Evolutionary conservation across 2,888 invertebrate species (phyloP).

Genomic region (Nemapogon koenigi): DNA sequence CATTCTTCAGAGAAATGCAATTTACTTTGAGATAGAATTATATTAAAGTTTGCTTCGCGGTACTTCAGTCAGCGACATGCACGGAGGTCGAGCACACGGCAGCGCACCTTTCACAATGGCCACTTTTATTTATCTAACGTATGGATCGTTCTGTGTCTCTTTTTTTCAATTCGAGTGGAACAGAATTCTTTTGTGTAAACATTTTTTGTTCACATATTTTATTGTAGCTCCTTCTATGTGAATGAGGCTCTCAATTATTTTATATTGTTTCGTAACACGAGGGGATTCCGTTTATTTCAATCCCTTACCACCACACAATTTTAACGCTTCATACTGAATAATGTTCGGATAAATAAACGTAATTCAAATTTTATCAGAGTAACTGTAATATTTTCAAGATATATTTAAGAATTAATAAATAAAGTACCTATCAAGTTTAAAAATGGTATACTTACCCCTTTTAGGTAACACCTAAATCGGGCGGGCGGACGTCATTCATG

Average conservation of each 20-base stretch:
- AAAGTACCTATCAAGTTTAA: too few relatives aligned
- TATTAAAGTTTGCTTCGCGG: too few relatives aligned
- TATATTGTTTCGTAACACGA: conserved; percentile 28
- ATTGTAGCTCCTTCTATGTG: conserved; percentile 32
- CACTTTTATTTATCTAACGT: conserved; percentile 46
- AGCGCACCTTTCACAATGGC: conserved; percentile 35
- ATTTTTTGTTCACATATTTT: conserved; percentile 53
- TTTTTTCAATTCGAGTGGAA: conserved; percentile 28
- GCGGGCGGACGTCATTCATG: conserved; percentile 20
- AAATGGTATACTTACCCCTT: too few relatives aligned
- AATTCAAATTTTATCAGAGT: too few relatives aligned
- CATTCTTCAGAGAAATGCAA: too few relatives aligned
- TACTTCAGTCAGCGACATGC: too few relatives aligned
- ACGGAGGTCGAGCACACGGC: conserved; percentile 8
- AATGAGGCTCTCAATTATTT: conserved; percentile 41
- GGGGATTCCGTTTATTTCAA: conserved; percentile 12
- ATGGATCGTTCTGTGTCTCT: conserved; percentile 42
- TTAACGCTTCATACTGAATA: too few relatives aligned
- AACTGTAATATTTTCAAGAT: too few relatives aligned
- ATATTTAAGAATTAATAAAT: too few relatives aligned
- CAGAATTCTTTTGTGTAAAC: conserved; percentile 41
- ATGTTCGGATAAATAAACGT: too few relatives aligned
- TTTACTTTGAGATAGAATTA: too few relatives aligned
- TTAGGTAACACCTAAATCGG: too few relatives aligned
- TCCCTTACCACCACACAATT: not conserved